A percentile compares a stretch with the other conserved stretches of the same genome.
phyloP scores from a whole-genome alignment of 2,113 vertebrate genomes.

The Platysternon megacephalum region DNA sequence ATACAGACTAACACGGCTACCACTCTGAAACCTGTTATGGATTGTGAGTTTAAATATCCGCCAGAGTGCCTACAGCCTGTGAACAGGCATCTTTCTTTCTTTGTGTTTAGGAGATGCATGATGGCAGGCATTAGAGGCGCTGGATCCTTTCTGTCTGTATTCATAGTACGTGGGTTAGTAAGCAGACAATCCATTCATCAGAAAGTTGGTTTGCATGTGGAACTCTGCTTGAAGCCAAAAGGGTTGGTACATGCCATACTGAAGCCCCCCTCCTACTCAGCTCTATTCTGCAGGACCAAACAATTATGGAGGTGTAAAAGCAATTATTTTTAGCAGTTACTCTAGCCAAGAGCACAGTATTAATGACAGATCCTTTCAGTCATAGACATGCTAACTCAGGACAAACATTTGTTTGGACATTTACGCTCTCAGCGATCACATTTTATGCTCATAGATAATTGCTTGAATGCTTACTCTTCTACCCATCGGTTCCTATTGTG shows the following conservation, averaged over 20 bases:
- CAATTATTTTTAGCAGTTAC: neutral
- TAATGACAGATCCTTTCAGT: neutral
- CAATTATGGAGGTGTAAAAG: neutral
- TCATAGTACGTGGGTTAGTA: neutral
- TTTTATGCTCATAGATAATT: neutral
- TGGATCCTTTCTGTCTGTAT: neutral
- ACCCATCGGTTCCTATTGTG: neutral
- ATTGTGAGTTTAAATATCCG: neutral
- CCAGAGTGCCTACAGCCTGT: neutral
- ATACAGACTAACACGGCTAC: no score
- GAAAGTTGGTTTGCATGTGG: accelerated
- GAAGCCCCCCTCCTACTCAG: neutral
- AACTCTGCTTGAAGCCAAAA: neutral
- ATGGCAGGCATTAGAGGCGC: neutral
- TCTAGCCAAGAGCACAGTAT: neutral
- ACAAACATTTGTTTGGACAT: neutral
- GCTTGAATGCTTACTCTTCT: neutral
- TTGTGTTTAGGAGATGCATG: neutral
- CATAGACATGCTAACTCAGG: neutral
- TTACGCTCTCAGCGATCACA: neutral
- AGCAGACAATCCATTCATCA: accelerated
- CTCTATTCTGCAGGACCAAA: neutral
- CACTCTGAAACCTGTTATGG: neutral
- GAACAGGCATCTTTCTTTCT: neutral
- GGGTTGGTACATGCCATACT: neutral